Conservation (phyloP, 1,140 invertebrate genomes). For the Drosophila tropicalis region DNA sequence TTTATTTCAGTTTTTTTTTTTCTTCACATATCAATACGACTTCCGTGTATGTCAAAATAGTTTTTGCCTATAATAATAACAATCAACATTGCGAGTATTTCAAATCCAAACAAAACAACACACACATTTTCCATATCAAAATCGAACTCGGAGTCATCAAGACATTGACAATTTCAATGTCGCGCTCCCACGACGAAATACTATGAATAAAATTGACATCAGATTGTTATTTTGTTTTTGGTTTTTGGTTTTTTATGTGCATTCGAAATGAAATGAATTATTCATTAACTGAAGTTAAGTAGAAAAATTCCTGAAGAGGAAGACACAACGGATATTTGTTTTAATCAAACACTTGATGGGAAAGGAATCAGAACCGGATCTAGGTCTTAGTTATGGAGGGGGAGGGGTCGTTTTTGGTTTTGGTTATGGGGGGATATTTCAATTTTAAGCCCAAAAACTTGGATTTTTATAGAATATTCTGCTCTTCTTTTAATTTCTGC, state of each 20-base stretch:
- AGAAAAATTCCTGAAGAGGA: too few relatives aligned
- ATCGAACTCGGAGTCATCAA: not conserved
- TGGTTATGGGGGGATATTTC: too few relatives aligned
- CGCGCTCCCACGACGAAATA: not conserved
- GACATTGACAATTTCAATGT: constrained; percentile 3
- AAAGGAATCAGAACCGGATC: too few relatives aligned
- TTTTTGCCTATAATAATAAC: not conserved
- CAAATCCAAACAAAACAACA: too few relatives aligned
- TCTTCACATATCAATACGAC: constrained; percentile 1
- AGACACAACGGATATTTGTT: too few relatives aligned
- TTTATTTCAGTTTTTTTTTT: not conserved
- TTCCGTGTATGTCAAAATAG: not conserved
- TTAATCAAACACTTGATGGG: too few relatives aligned
- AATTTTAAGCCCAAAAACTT: too few relatives aligned
- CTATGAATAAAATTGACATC: not conserved
- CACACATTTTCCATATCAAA: not conserved
- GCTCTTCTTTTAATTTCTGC: too few relatives aligned
- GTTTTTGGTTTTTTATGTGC: not conserved
- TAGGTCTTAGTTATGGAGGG: too few relatives aligned
- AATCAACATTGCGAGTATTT: not conserved
- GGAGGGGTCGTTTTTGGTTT: too few relatives aligned
- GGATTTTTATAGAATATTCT: too few relatives aligned
- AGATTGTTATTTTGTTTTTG: not conserved
- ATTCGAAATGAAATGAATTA: constrained; percentile 5
- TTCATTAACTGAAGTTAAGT: constrained; percentile 2